Percentiles rank a stretch among this genome's conserved stretches.
Evolutionary conservation across 2,888 invertebrate genomes (phyloP).

Genomic region (Sarcophaga carnaria): DNA sequence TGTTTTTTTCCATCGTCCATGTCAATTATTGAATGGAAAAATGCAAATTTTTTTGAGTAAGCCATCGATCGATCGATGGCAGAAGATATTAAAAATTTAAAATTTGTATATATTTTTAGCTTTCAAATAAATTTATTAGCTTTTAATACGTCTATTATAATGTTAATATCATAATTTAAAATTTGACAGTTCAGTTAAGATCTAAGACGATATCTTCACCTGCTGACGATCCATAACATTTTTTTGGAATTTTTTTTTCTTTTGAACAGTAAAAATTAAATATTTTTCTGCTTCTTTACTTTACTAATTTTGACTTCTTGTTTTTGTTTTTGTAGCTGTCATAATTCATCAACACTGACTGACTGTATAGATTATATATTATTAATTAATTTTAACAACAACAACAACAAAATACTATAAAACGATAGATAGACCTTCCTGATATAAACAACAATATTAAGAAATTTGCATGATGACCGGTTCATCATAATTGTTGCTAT

Average conservation of each 20-base stretch:
- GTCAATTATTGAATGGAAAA: too few relatives aligned
- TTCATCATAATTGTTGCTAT: too few relatives aligned
- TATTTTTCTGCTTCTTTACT: background rate
- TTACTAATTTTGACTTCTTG: background rate
- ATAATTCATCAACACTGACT: constrained; percentile 8
- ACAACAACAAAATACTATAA: background rate
- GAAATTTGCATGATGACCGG: too few relatives aligned
- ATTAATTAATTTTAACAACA: constrained; percentile 25
- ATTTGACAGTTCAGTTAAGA: constrained; percentile 6
- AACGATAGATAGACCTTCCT: constrained; percentile 10
- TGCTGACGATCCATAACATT: too few relatives aligned
- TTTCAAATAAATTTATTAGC: constrained; percentile 19
- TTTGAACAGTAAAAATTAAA: background rate
- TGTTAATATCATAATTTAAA: constrained; percentile 35
- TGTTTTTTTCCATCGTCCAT: too few relatives aligned
- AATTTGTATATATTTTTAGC: background rate
- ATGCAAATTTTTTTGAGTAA: too few relatives aligned
- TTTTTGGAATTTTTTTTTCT: background rate
- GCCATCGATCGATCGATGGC: too few relatives aligned
- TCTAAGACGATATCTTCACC: background rate
- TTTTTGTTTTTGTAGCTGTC: constrained; percentile 9
- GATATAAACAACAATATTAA: too few relatives aligned
- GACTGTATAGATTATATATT: constrained; percentile 6
- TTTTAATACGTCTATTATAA: constrained; percentile 36
- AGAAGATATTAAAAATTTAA: too few relatives aligned